phyloP scores from a whole-genome alignment of 2,113 vertebrate species.

The Lasiurus borealis region DNA sequence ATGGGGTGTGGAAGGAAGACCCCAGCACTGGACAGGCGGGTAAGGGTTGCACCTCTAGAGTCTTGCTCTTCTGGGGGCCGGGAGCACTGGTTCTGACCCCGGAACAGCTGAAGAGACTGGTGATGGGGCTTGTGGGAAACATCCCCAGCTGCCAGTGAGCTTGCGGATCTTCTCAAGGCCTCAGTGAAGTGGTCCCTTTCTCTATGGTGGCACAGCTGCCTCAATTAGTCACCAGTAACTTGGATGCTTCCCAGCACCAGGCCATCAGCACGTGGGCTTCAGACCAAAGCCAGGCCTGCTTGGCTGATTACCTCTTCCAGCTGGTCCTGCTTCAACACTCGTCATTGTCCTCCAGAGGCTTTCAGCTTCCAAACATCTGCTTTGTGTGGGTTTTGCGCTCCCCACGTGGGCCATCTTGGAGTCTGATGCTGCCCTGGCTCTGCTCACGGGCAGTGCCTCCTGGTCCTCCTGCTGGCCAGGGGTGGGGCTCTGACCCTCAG shows the following conservation, averaged over 20 bases:
- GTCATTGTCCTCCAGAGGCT: background rate
- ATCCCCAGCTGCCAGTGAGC: background rate
- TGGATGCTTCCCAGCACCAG: background rate
- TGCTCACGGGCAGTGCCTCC: background rate
- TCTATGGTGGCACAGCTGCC: rapidly evolving
- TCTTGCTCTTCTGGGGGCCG: background rate
- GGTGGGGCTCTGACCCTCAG: background rate
- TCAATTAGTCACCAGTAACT: background rate
- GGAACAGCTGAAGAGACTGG: background rate
- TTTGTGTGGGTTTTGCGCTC: background rate
- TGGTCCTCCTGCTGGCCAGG: background rate
- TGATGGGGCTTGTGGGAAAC: background rate
- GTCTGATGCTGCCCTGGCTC: background rate
- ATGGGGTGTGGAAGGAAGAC: background rate
- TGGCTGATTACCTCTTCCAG: background rate
- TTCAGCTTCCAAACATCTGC: background rate
- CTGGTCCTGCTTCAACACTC: background rate
- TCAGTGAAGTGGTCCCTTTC: background rate
- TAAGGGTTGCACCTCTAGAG: background rate
- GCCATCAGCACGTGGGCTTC: rapidly evolving
- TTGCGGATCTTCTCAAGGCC: background rate
- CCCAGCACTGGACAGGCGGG: rapidly evolving
- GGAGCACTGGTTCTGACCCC: background rate
- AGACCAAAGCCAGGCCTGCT: background rate
- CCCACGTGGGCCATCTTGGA: background rate